Evolutionary conservation across 2,888 invertebrate genomes (phyloP), one percentile per base, ranked within the genome.

Genomic region (Nematopogon swammerdamellus): DNA sequence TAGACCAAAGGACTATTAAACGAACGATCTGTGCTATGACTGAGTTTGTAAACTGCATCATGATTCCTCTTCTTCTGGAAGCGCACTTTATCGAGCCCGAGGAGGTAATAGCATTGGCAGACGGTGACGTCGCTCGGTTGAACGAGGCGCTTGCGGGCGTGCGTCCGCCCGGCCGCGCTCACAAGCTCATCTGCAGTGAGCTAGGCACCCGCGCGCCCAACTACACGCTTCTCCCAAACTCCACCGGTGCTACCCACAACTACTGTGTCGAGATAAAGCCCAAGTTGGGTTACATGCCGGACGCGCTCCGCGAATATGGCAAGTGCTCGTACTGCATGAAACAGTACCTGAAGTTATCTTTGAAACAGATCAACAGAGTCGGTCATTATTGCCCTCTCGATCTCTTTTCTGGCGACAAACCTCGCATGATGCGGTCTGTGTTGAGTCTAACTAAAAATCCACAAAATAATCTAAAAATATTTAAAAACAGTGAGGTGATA

Each of bases 341-440:
- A 61, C 85, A 85, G 57, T 72, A 71, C 64, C 56, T 70, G 43
- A 80, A 86, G 79, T 58, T 84, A 50, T 68, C 77, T 60, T 65
- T 76, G 25, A 71, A 74, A n/a, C 68, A 80, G 52, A 83, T 85
- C 52, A 58, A 65, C 25, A 58, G 60, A 3, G 67, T 72, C 44
- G 87, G 86, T 60, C 63, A 67, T n/a, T 89, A 88, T 60, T 89
- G 89, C 58, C 89, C 89, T 0, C 63, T 89, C 50, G 85, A 88
- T 62, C 69, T 89, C 29, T 89, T 86, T 70, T 88, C 88, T 53
- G 88, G 87, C 44, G 66, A 81, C 52, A 70, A 61, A 55, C 52
- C 54, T 14, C 70, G 83, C 60, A 86, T 86, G 83, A 80, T 72
- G 57, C 60, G 61, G 56, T 81, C 86, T 10, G 56, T 86, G 16